These are phyloP conservation scores for Gallinago media DNA, from an alignment of 2,113 vertebrate genomes.

Conservation along the genomic window DNA sequence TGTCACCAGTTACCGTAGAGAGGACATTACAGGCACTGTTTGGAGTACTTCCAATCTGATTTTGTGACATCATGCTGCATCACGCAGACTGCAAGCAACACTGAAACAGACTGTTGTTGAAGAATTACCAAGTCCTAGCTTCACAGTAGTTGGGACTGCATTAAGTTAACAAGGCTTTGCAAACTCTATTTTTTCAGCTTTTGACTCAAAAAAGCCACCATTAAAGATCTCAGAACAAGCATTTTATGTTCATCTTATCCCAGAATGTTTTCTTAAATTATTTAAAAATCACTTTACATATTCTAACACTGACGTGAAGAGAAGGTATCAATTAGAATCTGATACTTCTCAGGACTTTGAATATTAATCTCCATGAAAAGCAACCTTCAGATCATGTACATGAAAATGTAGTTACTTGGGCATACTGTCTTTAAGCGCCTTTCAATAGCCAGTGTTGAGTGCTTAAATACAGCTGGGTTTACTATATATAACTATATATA, in stretches of 20 bases:
- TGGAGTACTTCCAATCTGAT: slow-evolving; percentile 46
- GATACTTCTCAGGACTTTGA: background rate
- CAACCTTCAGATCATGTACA: background rate
- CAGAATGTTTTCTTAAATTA: background rate
- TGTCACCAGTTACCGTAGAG: background rate
- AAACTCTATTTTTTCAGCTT: background rate
- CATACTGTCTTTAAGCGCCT: background rate
- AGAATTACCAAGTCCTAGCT: background rate
- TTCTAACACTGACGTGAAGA: background rate
- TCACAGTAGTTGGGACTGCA: background rate
- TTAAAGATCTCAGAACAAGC: background rate
- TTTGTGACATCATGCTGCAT: slow-evolving; percentile 39
- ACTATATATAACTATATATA: background rate
- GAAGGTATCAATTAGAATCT: background rate
- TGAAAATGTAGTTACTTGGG: fast-evolving
- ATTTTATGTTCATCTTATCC: background rate
- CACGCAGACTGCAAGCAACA: background rate
- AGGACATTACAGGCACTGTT: background rate
- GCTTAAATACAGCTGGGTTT: background rate
- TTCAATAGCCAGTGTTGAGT: background rate
- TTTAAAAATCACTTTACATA: background rate
- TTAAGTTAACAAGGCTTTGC: background rate
- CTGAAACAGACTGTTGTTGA: background rate
- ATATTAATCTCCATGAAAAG: background rate
- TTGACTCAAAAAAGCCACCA: background rate